These are phyloP conservation scores for Apoda limacodes DNA, from an alignment of 2,888 invertebrate genomes.

Conservation along the genomic window DNA sequence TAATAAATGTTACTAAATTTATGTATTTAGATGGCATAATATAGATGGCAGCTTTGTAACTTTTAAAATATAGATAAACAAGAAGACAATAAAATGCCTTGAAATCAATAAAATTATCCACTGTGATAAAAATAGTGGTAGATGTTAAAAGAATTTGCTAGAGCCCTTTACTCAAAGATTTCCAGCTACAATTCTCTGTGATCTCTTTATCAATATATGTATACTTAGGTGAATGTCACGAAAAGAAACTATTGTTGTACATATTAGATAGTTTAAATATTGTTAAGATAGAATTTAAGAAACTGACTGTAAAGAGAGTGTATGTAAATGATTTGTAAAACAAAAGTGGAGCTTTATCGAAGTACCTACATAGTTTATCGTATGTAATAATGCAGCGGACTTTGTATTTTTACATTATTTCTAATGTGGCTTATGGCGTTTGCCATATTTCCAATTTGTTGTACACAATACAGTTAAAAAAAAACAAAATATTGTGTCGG, in stretches of 20 bases:
- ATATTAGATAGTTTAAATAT: constrained; percentile 34
- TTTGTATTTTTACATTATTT: constrained; percentile 69
- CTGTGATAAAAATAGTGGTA: constrained; percentile 68
- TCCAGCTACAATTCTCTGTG: constrained; percentile 73
- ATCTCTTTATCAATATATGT: constrained; percentile 69
- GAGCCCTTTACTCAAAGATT: constrained; percentile 64
- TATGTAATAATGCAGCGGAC: constrained; percentile 54
- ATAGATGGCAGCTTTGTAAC: background rate
- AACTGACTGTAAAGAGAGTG: constrained; percentile 64
- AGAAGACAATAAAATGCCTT: constrained; percentile 62
- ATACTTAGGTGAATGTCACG: constrained; percentile 52
- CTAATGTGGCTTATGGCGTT: constrained; percentile 34
- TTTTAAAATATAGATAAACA: constrained; percentile 10
- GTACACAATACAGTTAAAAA: constrained; percentile 49
- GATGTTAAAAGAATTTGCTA: constrained; percentile 55
- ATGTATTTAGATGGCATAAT: background rate
- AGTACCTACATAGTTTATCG: constrained; percentile 66
- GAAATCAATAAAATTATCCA: constrained; percentile 47
- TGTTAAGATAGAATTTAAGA: constrained; percentile 36
- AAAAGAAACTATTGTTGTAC: constrained; percentile 54
- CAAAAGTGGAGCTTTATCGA: constrained; percentile 69
- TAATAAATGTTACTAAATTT: background rate
- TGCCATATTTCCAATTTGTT: constrained; percentile 49
- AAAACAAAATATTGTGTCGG: constrained; percentile 50
- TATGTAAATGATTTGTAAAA: constrained; percentile 68